phyloP scores from a whole-genome alignment of 2,113 vertebrate genomes.

The Isurus oxyrinchus region DNA sequence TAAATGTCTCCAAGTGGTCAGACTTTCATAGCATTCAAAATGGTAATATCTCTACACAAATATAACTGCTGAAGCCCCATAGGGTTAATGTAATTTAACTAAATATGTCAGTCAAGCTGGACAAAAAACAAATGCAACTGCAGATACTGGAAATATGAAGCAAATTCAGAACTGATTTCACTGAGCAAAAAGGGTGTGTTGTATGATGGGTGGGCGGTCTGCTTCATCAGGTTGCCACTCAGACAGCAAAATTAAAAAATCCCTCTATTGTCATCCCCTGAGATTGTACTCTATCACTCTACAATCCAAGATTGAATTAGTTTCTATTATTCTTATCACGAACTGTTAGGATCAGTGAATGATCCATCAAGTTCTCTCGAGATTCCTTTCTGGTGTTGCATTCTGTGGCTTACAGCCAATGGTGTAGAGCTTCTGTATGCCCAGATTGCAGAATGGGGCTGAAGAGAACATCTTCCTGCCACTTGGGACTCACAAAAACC shows the following conservation, averaged over 20 bases:
- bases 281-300: not conserved
- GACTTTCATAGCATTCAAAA: not conserved
- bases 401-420: not conserved
- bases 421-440: not conserved
- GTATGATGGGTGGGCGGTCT: not conserved
- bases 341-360: not conserved
- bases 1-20: not conserved
- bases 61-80: not conserved
- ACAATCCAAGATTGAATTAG: not conserved
- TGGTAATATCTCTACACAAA: not conserved
- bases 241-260: not conserved
- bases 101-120: not conserved
- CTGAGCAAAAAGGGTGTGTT: not conserved
- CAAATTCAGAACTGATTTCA: not conserved
- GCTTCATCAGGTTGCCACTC: not conserved
- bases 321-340: not conserved
- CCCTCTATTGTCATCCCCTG: not conserved
- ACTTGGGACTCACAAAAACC: not conserved
- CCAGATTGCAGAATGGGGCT: not conserved
- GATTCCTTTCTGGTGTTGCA: not conserved
- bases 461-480: not conserved
- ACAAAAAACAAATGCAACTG: not conserved
- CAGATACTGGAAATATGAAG: conserved; percentile 3
- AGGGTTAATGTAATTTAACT: not conserved
- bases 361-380: not conserved